Conservation (phyloP, 2,113 vertebrate species). For the Dromas ardeola region DNA sequence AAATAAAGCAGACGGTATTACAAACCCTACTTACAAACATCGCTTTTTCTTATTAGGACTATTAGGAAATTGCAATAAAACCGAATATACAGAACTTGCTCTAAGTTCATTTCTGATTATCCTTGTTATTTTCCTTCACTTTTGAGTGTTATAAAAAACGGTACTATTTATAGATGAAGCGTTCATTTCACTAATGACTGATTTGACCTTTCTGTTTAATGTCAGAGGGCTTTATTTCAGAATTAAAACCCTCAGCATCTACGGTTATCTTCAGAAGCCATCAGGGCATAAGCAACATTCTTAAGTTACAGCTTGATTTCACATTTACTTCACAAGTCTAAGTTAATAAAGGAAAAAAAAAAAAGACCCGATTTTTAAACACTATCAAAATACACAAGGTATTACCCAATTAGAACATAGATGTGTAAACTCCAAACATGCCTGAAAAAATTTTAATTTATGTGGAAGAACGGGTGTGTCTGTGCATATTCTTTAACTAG, state of each 20-base stretch:
- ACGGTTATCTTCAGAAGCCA: background rate
- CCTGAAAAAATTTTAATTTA: background rate
- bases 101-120: background rate
- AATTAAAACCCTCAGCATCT: background rate
- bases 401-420: background rate
- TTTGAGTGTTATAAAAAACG: background rate
- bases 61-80: background rate
- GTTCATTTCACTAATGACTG: conserved; percentile 36
- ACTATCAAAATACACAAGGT: background rate
- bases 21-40: background rate
- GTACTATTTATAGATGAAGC: conserved; percentile 56
- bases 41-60: background rate
- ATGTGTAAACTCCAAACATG: background rate
- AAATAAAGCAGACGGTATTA: background rate
- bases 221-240: conserved; percentile 51
- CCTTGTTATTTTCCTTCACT: background rate
- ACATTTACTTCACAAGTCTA: background rate
- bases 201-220: conserved; percentile 68
- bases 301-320: background rate
- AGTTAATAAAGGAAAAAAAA: background rate
- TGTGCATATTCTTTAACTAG: background rate
- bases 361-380: background rate
- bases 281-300: background rate
- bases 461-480: background rate
- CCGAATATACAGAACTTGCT: background rate